Evolutionary conservation across 2,888 invertebrate genomes (phyloP), one percentile per base, ranked within the genome.

Genomic region (Plagodis pulveraria): DNA sequence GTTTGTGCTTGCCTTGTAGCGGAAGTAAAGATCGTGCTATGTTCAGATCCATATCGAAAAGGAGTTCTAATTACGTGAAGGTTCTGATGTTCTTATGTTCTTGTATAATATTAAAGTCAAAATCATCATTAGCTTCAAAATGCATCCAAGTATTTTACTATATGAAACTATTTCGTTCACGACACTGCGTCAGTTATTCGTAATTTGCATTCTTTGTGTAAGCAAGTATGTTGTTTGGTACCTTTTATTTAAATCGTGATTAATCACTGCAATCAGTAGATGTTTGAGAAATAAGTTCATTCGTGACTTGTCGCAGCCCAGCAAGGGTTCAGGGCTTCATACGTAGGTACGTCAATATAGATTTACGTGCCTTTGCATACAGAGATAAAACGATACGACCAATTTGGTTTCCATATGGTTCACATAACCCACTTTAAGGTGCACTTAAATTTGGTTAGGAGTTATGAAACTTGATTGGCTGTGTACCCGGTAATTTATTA

Each of bases 401-500:
- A 40, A 45, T 22, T 49, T 51, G n/a, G 43, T 8, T 12, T n/a
- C 34, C 38, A 47, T 8, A 42, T 34, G 6, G 54, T 32, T 22
- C 52, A 45, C 22, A 10, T 54, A 48, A 42, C 42, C 53, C 41
- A 50, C 34, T 46, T 58, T 42, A 42, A 32, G 53, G 35, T 41
- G 53, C 54, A 54, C 45, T 42, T 54, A 38, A 57, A 62, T 61
- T 67, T 60, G 58, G 59, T 58, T 58, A 61, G 56, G 61, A 44
- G 45, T 56, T 35, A 53, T 38, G 44, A 56, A 62, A 65, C 65
- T 52, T 42, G 64, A 45, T 48, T 53, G 10, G 36, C 11, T 58
- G 55, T 57, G 62, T 55, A 38, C 42, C 53, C 45, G 51, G 57
- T 50, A 58, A 60, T 66, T 60, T 48, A 61, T 58, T 64, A 64